Conservation (phyloP, 2,113 vertebrate genomes). For the Xenus cinereus region DNA sequence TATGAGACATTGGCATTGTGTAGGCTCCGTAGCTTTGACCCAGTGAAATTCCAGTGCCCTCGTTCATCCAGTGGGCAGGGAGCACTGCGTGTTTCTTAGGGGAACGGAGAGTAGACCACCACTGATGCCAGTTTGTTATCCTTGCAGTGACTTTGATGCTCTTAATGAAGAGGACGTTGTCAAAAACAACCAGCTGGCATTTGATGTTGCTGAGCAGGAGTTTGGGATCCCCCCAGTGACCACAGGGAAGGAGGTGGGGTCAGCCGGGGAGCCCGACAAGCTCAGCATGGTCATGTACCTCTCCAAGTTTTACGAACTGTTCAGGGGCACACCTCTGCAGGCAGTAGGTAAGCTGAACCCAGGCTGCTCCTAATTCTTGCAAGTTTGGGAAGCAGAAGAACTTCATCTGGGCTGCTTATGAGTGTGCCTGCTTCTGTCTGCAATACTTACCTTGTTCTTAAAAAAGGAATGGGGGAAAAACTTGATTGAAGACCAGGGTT, state of each 20-base stretch:
- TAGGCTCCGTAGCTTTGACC: background rate
- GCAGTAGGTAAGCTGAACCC: conserved; percentile 79
- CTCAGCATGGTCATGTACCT: conserved; percentile 89
- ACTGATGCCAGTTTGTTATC: background rate
- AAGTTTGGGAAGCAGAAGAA: accelerated
- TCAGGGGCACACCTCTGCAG: conserved; percentile 84
- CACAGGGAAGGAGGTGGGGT: conserved; percentile 82
- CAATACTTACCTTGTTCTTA: background rate
- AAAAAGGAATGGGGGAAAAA: background rate
- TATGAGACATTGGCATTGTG: background rate
- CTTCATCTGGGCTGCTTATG: background rate
- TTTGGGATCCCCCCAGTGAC: conserved; percentile 89
- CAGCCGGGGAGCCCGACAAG: conserved; percentile 81
- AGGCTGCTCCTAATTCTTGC: background rate
- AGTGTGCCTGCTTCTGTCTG: background rate
- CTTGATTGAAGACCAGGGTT: background rate
- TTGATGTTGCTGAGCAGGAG: conserved; percentile 87
- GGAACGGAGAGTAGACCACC: background rate
- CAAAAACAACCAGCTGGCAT: conserved; percentile 89
- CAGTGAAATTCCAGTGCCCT: background rate
- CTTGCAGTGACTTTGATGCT: conserved; percentile 86
- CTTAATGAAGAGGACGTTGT: conserved; percentile 83
- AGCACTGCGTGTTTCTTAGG: accelerated
- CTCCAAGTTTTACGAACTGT: conserved; percentile 95
- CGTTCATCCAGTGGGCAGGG: accelerated